Evolutionary conservation across 2,888 invertebrate genomes (phyloP).

Genomic region (Mimas tiliae): DNA sequence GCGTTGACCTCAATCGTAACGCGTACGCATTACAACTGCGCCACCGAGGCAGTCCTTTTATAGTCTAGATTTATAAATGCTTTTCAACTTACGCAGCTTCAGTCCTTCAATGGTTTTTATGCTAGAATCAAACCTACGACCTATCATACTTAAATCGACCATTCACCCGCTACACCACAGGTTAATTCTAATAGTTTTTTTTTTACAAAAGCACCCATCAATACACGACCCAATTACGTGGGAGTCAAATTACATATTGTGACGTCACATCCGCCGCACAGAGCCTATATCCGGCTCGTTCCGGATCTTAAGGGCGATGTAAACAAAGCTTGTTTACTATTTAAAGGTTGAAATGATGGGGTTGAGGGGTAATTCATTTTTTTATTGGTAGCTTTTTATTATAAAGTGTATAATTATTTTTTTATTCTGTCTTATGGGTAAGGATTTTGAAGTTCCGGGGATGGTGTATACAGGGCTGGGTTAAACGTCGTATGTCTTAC

Average conservation of each 20-base stretch:
- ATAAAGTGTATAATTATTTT: conserved; percentile 22
- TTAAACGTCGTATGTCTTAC: no score
- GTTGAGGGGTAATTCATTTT: conserved; percentile 23
- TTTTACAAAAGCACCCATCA: conserved; percentile 11
- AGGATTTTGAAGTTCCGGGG: background rate
- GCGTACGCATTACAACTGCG: no score
- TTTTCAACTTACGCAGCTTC: no score
- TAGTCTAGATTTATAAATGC: no score
- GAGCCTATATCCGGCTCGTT: conserved; percentile 57
- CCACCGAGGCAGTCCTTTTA: no score
- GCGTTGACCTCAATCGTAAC: no score
- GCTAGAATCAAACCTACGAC: no score
- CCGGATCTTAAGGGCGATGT: conserved; percentile 47
- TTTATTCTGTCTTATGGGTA: background rate
- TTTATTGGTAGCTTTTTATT: conserved; percentile 16
- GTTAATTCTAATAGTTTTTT: background rate
- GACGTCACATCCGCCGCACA: conserved; percentile 47
- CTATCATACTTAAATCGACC: no score
- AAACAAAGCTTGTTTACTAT: conserved; percentile 53
- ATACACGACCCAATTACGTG: conserved; percentile 50
- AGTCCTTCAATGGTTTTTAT: no score
- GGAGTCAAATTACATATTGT: conserved; percentile 43
- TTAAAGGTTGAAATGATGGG: conserved; percentile 40
- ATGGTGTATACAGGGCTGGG: background rate
- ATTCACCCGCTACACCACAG: background rate